A percentile compares a stretch with the other conserved stretches of the same genome.
Conservation (phyloP, 2,888 invertebrate species). For the Acleris literana region DNA sequence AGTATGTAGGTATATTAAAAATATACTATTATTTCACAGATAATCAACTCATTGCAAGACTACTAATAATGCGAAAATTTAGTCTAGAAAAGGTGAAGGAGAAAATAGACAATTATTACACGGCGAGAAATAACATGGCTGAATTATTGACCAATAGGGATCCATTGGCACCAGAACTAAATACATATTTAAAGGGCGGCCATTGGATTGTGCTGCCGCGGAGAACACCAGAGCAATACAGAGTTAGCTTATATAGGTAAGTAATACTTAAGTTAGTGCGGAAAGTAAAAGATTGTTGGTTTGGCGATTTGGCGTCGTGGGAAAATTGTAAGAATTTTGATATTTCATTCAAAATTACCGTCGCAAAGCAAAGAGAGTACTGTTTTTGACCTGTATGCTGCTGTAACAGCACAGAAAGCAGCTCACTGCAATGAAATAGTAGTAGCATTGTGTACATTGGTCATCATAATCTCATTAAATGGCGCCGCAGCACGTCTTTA, state of each 20-base stretch:
- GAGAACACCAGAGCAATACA: conserved; percentile 39
- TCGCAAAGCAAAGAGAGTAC: too few relatives aligned
- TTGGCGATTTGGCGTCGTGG: too few relatives aligned
- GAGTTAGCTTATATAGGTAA: conserved; percentile 45
- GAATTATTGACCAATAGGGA: conserved; percentile 24
- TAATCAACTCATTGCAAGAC: conserved; percentile 20
- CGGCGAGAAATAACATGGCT: conserved; percentile 7
- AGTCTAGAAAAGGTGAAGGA: conserved; percentile 25
- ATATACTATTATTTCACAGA: conserved; percentile 7
- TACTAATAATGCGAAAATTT: conserved; percentile 23
- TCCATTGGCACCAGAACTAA: conserved; percentile 23
- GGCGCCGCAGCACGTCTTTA: too few relatives aligned
- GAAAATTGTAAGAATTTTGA: too few relatives aligned
- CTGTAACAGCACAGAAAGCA: too few relatives aligned
- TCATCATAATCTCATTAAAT: too few relatives aligned
- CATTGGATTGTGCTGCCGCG: conserved; percentile 39
- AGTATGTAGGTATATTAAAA: too few relatives aligned
- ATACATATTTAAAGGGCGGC: conserved; percentile 38
- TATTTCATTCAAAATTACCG: too few relatives aligned
- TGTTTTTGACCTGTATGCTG: too few relatives aligned
- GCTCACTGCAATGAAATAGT: too few relatives aligned
- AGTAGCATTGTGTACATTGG: too few relatives aligned
- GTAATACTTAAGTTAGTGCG: neutral
- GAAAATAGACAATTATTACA: conserved; percentile 23
- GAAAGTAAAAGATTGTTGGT: too few relatives aligned